These are phyloP conservation scores for Oscheius onirici DNA, from an alignment of 2,888 invertebrate genomes.

Conservation along the genomic window DNA sequence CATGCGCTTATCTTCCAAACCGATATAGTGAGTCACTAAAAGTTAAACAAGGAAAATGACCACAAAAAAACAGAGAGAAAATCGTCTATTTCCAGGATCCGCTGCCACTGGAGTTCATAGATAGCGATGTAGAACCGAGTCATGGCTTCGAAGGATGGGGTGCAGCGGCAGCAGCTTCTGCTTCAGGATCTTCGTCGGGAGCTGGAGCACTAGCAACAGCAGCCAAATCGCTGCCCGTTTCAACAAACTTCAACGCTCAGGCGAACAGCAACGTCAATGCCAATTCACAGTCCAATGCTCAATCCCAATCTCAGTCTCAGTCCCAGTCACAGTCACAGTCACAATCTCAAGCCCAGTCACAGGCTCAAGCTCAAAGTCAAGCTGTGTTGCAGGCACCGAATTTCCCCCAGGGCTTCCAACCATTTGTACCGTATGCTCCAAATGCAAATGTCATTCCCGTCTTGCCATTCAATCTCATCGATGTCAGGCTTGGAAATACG, in stretches of 20 bases:
- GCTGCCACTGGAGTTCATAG: no score
- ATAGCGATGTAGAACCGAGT: no score
- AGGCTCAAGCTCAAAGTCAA: neutral
- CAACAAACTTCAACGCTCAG: neutral
- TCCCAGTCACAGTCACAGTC: neutral
- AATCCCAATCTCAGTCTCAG: no score
- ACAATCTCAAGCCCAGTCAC: neutral
- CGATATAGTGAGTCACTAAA: neutral
- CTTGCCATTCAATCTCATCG: neutral
- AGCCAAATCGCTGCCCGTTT: neutral
- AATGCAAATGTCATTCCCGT: neutral
- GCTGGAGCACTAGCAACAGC: neutral
- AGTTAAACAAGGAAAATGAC: no score
- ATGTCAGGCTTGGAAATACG: neutral
- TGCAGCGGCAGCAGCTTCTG: no score
- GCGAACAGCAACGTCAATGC: neutral
- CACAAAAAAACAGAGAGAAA: no score
- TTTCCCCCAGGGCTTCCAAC: neutral
- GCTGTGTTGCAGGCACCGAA: neutral
- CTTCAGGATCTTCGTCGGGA: no score
- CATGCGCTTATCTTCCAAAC: conserved; percentile 24
- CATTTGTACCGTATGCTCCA: neutral
- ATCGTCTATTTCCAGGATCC: no score
- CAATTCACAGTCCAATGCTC: no score
- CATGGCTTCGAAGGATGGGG: no score